A percentile compares a stretch with the other conserved stretches of the same genome.
phyloP scores from a whole-genome alignment of 1,140 invertebrate genomes.

The Achroia grisella region DNA sequence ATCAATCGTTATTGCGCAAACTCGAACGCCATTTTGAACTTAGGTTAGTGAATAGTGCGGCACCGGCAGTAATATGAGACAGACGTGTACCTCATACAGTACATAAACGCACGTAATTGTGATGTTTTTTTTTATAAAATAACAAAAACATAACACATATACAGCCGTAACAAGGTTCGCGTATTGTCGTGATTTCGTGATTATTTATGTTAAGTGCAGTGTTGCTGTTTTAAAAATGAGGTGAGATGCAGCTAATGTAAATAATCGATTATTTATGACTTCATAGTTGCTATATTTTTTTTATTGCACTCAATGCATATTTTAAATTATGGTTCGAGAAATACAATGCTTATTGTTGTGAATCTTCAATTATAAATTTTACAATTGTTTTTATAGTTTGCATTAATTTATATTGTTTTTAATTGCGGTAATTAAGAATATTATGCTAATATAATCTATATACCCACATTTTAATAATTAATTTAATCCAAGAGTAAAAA shows the following conservation, averaged over 20 bases:
- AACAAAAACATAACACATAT: slow-evolving; percentile 25
- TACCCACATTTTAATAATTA: too few relatives aligned
- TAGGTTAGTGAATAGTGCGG: slow-evolving; percentile 26
- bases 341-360: too few relatives aligned
- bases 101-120: slow-evolving; percentile 43
- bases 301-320: neutral
- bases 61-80: slow-evolving; percentile 11
- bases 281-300: neutral
- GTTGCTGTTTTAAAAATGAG: slow-evolving; percentile 2
- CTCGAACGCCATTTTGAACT: slow-evolving; percentile 37
- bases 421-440: too few relatives aligned
- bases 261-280: neutral
- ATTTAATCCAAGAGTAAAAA: too few relatives aligned
- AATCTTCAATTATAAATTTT: too few relatives aligned
- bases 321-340: too few relatives aligned
- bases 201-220: slow-evolving; percentile 4
- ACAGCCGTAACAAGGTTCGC: slow-evolving; percentile 8
- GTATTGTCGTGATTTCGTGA: slow-evolving; percentile 17
- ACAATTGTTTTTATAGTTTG: too few relatives aligned
- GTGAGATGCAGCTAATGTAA: neutral
- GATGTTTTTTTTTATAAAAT: slow-evolving; percentile 39
- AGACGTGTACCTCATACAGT: slow-evolving; percentile 20
- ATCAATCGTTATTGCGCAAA: slow-evolving; percentile 39
- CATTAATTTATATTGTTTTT: too few relatives aligned
- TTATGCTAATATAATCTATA: too few relatives aligned